Base-by-base conservation (phyloP, 2,888 invertebrate genomes). In the Pocota personata region DNA sequence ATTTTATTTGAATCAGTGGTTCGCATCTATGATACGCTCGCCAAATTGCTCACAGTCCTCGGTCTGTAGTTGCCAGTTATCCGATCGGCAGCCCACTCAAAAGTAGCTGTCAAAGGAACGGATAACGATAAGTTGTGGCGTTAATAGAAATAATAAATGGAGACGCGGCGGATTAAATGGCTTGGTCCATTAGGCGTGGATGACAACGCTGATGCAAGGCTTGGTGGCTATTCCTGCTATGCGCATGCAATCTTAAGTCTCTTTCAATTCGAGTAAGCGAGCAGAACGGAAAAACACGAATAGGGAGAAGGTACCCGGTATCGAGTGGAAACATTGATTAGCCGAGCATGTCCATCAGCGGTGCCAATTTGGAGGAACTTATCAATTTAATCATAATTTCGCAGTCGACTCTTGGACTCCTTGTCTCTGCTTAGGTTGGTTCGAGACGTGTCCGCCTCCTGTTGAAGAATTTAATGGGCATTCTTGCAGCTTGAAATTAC, bases 81-180 rank as follows among this genome's bases (percentile, higher is more conserved):
- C 76, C 55, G 76, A 76, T 72, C 43, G 46, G 37, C 80, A 66
- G 50, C 84, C 84, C 69, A 84, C 84, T 71, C 58, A 43, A 69
- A 71, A 75, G 79, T 52, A 27, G 43, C 79, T 60, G 40, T 75
- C 75, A 35, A 67, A 58, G 27, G 27, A 62, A 50, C 55, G 62
- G 69, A 75, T 48, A 32, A 66, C 79, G 58, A 80, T 84, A 80
- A 80, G 66, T 76, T 76, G 75, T 80, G 80, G 80, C 75, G 75
- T 80, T 80, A 80, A 80, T 66, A 60, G 80, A 80, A 80, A 75
- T 75, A 80, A 79, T 78, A 73, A 79, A 73, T 69, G 78, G 50
- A 55, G 62, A 69, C 78, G 62, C 46, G 21, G 62, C 32, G 62
- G 62, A 69, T 79, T 78, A 57, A 78, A 67, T 67, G 43, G 72